phyloP scores from a whole-genome alignment of 2,797 vertebrate species.

The Ciconia nigra region DNA sequence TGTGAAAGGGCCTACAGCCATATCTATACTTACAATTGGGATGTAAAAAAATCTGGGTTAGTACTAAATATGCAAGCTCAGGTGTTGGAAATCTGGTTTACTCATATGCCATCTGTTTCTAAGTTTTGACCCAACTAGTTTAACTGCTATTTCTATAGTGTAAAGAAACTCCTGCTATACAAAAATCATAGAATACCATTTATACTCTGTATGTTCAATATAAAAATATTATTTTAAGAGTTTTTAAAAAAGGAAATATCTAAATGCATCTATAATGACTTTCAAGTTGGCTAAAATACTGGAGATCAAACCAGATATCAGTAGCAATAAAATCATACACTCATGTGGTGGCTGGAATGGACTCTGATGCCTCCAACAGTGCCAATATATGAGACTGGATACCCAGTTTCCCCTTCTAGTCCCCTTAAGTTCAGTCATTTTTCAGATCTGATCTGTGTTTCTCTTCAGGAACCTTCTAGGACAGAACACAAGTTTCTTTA shows the following conservation, averaged over 20 bases:
- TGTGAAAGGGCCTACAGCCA: background rate
- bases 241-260: background rate
- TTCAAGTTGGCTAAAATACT: background rate
- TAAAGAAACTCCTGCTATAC: background rate
- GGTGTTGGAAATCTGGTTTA: background rate
- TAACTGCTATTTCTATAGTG: background rate
- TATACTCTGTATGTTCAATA: background rate
- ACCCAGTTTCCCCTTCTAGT: background rate
- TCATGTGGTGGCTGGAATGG: background rate
- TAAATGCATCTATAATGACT: background rate
- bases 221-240: background rate
- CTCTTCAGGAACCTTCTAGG: background rate
- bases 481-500: background rate
- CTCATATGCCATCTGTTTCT: background rate
- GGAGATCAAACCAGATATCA: background rate
- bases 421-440: background rate
- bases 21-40: background rate
- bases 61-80: background rate
- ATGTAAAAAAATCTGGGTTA: background rate
- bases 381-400: background rate
- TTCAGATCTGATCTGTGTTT: background rate
- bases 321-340: background rate
- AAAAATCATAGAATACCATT: background rate
- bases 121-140: background rate
- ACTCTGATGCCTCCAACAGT: background rate